Evolutionary conservation across 2,797 vertebrate genomes (phyloP).

Genomic region (Varecia variegata): DNA sequence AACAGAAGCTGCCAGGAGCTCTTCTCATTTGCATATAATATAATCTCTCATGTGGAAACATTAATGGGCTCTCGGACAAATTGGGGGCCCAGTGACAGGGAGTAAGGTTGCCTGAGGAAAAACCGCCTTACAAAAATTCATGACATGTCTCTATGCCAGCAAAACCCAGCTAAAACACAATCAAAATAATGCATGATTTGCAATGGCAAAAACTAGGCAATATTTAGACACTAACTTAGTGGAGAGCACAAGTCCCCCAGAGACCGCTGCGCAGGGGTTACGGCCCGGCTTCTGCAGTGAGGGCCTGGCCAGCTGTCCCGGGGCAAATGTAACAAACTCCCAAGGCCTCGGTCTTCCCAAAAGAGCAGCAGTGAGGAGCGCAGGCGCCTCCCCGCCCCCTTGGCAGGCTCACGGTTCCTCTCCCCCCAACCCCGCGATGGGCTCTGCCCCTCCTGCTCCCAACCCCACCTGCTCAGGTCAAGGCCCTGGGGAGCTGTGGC

Average conservation of each 20-base stretch:
- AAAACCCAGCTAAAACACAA: background rate
- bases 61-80: background rate
- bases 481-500: background rate
- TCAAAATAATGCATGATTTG: background rate
- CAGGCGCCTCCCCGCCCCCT: background rate
- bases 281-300: rapidly evolving
- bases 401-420: background rate
- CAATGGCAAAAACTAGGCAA: background rate
- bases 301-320: rapidly evolving
- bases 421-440: background rate
- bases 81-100: background rate
- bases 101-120: background rate
- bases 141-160: background rate
- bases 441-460: background rate
- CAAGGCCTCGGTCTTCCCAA: rapidly evolving
- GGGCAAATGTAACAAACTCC: rapidly evolving
- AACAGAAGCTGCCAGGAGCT: rapidly evolving
- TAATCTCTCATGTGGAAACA: rapidly evolving
- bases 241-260: background rate
- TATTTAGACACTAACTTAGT: background rate
- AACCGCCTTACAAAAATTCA: background rate
- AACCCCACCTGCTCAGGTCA: rapidly evolving
- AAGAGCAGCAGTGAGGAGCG: rapidly evolving
- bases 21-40: background rate
- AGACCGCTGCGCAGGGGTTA: rapidly evolving